Evolutionary conservation across 92 coral and sea anemone genomes (phyloP), one percentile per base, ranked within the genome.

Genomic region (Palythoa heliodiscus): DNA sequence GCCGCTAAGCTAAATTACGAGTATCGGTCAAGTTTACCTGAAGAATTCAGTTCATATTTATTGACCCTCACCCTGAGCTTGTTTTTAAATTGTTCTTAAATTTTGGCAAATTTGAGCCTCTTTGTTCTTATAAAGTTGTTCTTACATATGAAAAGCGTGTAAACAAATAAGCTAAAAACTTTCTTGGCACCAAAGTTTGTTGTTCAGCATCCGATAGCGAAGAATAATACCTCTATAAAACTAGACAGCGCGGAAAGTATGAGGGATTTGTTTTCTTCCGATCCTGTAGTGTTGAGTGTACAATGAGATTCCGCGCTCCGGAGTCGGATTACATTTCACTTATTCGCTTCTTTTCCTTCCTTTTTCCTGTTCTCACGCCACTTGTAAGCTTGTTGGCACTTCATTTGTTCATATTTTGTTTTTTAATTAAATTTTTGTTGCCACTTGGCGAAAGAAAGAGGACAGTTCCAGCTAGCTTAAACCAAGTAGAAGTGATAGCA

Each of bases 331-430:
- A 15, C 23, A 60, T 17, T 60, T 60, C 22, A 15, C 1, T 29
- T 29, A 0, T 29, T 29, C 35, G 35, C 35, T 29, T 29, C 35
- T 60, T 61, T 79, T 64, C 74, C 84, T 79, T 79, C 58, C 73
- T 16, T 47, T 64, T 52, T 80, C 83, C 73, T 78, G 70, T 78
- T 80, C 84, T 80, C 84, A 80, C 73, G 74, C 40, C 73, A 64
- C 48, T 78, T 25, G 20, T 40, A 15, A 10, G 20, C 60, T 80
- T 80, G 73, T 80, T 80, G 73, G 20, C 73, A 61, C 58, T 38
- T 40, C 37, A 69, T 69, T 9, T 2, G n/a, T 73, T 73, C 78
- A 73, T 38, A 55, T 37, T 63, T 43, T 78, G 23, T 19, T 78
- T 25, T 69, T 69, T 29, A 69, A 69, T 69, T 11, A 64, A 17